Conservation (phyloP, 2,113 vertebrate genomes). For the Collichthys lucidus region DNA sequence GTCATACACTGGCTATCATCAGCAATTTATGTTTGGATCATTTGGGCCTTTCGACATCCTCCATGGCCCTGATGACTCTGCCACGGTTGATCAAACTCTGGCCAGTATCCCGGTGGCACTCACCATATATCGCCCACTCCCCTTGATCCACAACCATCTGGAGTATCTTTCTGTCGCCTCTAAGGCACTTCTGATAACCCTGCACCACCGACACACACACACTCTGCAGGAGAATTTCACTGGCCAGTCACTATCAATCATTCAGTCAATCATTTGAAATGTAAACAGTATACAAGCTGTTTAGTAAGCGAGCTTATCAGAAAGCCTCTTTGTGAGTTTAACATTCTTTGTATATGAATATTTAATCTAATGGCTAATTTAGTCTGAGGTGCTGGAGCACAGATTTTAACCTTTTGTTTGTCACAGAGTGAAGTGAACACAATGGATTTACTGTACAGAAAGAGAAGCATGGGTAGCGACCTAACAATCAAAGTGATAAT, state of each 20-base stretch:
- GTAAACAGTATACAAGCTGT: slow-evolving; percentile 28
- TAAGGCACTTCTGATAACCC: slow-evolving; percentile 22
- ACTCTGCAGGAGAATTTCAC: slow-evolving; percentile 28
- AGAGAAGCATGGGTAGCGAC: background rate
- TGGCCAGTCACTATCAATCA: background rate
- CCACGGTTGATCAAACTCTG: slow-evolving; percentile 40
- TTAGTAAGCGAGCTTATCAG: slow-evolving; percentile 9
- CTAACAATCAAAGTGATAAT: background rate
- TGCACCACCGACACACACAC: slow-evolving; percentile 6
- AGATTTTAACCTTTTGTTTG: background rate
- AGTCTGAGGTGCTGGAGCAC: slow-evolving; percentile 3
- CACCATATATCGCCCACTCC: slow-evolving; percentile 13
- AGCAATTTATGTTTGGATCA: slow-evolving; percentile 1
- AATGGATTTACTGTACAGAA: background rate
- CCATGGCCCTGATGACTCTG: slow-evolving; percentile 34
- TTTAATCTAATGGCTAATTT: background rate
- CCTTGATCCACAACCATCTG: slow-evolving; percentile 56
- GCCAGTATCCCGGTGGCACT: slow-evolving; percentile 25
- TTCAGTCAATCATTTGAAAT: slow-evolving; percentile 39
- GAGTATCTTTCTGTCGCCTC: slow-evolving; percentile 38
- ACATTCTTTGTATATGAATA: background rate
- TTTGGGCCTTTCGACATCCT: slow-evolving; percentile 14
- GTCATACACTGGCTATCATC: slow-evolving; percentile 1
- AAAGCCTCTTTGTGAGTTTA: slow-evolving; percentile 1
- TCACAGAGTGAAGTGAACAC: background rate